These are phyloP conservation scores for Bos indicus DNA, from an alignment of 2,113 vertebrate genomes.

Conservation along the genomic window DNA sequence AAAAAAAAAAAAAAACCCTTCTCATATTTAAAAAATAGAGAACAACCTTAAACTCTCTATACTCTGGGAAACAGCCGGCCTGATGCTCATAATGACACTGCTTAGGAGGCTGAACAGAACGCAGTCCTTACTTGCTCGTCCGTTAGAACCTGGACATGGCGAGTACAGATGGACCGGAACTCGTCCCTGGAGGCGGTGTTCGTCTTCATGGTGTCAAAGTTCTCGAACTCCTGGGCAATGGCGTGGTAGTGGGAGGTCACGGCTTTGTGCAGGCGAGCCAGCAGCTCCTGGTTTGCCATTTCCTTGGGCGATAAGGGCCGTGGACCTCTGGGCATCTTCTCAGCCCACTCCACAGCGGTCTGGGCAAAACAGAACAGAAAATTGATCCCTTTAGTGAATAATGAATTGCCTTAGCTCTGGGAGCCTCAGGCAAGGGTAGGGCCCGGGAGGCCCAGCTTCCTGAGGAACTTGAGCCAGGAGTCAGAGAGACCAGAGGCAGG, in stretches of 20 bases:
- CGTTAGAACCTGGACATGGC: slow-evolving; percentile 75
- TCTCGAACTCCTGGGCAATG: slow-evolving; percentile 75
- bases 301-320: slow-evolving; percentile 56
- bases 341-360: slow-evolving; percentile 72
- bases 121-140: slow-evolving; percentile 76
- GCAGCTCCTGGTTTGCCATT: slow-evolving; percentile 63
- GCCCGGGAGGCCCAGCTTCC: neutral
- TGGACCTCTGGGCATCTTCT: slow-evolving; percentile 75
- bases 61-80: fast-evolving
- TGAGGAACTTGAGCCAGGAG: neutral
- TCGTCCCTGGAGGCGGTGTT: slow-evolving; percentile 70
- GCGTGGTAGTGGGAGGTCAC: slow-evolving; percentile 63
- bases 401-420: neutral
- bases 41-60: neutral
- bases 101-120: fast-evolving
- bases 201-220: slow-evolving; percentile 65
- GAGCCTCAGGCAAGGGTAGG: neutral
- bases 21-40: neutral
- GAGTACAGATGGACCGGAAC: slow-evolving; percentile 75
- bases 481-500: fast-evolving
- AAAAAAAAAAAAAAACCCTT: neutral
- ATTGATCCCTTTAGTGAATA: slow-evolving; percentile 12
- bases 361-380: slow-evolving; percentile 68
- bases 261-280: slow-evolving; percentile 69
- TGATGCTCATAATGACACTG: fast-evolving